Percentiles rank a stretch among this genome's conserved stretches.
phyloP scores from a whole-genome alignment of 2,888 invertebrate genomes.

The Hirtodrosophila cameraria region DNA sequence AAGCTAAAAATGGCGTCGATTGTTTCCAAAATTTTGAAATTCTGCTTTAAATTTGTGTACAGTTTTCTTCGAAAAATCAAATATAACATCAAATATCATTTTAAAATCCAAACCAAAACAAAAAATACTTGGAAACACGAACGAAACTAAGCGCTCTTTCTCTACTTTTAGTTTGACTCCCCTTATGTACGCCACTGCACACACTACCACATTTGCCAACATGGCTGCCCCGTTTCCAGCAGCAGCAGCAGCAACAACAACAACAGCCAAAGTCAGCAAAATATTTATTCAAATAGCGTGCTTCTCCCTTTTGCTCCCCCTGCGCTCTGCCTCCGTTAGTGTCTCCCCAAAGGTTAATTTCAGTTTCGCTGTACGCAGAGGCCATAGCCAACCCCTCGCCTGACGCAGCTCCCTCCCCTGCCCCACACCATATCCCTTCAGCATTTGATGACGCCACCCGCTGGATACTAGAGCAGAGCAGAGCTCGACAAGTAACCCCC shows the following conservation, averaged over 20 bases:
- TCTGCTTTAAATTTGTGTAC: no score
- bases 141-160: no score
- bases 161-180: no score
- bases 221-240: constrained; percentile 24
- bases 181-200: not conserved
- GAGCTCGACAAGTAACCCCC: constrained; percentile 57
- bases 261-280: constrained; percentile 76
- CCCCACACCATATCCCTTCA: constrained; percentile 3
- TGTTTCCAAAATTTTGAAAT: no score
- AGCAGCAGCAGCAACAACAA: constrained; percentile 30
- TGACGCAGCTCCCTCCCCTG: not conserved
- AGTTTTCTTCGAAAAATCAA: no score
- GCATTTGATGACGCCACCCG: constrained; percentile 43
- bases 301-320: constrained; percentile 21
- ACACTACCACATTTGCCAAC: constrained; percentile 11
- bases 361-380: constrained; percentile 55
- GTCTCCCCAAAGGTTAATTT: constrained; percentile 80
- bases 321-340: constrained; percentile 9
- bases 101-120: no score
- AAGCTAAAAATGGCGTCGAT: no score
- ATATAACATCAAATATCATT: no score
- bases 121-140: no score
- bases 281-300: constrained; percentile 83
- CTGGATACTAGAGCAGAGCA: constrained; percentile 30
- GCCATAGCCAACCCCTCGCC: constrained; percentile 38